Percentiles rank a stretch among this genome's conserved stretches.
Evolutionary conservation across 2,888 invertebrate species (phyloP).

Genomic region (Galerucella pusilla): DNA sequence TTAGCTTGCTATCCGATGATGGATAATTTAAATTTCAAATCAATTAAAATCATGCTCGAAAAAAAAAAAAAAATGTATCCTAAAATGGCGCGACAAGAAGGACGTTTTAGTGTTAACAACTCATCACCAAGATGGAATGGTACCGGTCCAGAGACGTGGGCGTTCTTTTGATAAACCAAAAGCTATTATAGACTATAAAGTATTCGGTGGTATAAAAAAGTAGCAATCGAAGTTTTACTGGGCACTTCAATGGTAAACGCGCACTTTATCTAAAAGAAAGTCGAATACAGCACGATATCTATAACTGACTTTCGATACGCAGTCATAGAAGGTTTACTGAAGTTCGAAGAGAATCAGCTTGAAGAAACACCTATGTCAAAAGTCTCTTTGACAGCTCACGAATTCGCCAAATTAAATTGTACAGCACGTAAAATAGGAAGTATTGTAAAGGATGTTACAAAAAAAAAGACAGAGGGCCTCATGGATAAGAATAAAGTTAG

Average conservation of each 20-base stretch:
- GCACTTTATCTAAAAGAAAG: constrained; percentile 36
- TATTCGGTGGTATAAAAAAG: constrained; percentile 50
- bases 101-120: constrained; percentile 54
- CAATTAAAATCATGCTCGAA: no score
- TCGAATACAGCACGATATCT: constrained; percentile 34
- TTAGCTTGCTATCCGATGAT: no score
- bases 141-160: constrained; percentile 42
- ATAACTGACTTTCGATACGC: constrained; percentile 37
- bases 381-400: constrained; percentile 27
- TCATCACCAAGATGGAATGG: constrained; percentile 48
- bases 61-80: no score
- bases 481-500: constrained; percentile 44
- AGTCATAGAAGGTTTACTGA: constrained; percentile 35
- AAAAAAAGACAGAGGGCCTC: constrained; percentile 40
- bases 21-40: no score
- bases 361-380: constrained; percentile 8
- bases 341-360: constrained; percentile 33
- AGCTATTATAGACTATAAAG: constrained; percentile 48
- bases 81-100: constrained; percentile 54
- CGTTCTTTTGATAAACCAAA: constrained; percentile 32
- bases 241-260: constrained; percentile 44
- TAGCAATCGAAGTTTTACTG: constrained; percentile 47
- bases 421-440: constrained; percentile 36
- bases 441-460: constrained; percentile 47
- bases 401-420: constrained; percentile 32